Evolutionary conservation across 2,888 invertebrate species (phyloP).

Genomic region (Hydrotaea diabolus): DNA sequence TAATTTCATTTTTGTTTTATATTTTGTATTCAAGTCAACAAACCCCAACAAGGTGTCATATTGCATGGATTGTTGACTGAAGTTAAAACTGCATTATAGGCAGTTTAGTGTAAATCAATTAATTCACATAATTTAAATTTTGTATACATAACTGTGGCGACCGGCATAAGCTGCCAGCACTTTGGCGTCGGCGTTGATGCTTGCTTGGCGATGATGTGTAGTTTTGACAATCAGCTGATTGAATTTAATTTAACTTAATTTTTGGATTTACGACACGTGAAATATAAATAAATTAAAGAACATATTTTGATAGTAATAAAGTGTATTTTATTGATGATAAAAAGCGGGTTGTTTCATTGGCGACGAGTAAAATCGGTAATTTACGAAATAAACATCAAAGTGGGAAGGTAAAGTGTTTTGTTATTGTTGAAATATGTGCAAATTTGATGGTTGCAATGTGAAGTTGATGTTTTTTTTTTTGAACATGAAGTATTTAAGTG

Average conservation of each 20-base stretch:
- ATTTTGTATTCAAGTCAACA: no score
- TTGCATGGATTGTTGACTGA: no score
- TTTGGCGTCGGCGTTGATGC: conserved; percentile 7
- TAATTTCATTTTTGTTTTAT: no score
- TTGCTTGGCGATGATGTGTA: conserved; percentile 4
- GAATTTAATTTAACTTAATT: not conserved
- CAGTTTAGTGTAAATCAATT: no score
- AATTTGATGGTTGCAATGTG: conserved; percentile 6
- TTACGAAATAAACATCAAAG: not conserved
- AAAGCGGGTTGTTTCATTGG: conserved; percentile 11
- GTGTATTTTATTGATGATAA: not conserved
- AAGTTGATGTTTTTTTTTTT: conserved; percentile 16
- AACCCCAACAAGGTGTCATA: no score
- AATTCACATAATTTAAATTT: no score
- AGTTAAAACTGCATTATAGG: no score
- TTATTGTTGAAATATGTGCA: not conserved
- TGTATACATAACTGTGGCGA: no score
- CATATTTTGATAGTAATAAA: not conserved
- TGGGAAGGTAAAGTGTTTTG: conserved; percentile 8
- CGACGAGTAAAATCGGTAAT: conserved; percentile 8
- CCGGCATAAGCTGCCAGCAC: conserved; percentile 17
- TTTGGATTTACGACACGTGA: not conserved
- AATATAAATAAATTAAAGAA: not conserved
- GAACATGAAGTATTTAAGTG: not conserved
- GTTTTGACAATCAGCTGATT: conserved; percentile 1